Evolutionary conservation across 1,140 invertebrate species (phyloP), one percentile per base, ranked within the genome.

Genomic region (Euwallacea similis): DNA sequence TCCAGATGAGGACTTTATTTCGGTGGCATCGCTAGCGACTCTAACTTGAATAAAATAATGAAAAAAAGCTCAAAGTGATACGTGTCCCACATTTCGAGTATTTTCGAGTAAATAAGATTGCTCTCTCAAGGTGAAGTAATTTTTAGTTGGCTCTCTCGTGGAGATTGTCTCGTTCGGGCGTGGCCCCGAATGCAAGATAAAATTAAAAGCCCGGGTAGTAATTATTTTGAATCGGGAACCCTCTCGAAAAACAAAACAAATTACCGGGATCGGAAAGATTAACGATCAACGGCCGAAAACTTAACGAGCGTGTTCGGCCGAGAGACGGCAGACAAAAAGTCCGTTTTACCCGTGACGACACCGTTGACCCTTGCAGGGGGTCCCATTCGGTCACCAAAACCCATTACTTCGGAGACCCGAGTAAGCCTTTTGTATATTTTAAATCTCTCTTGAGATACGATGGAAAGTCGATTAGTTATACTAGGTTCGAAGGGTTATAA

Each of bases 301-400:
- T 64, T 70, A 59, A 47, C 60, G 61, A 70, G 44, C 67, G 58
- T 62, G 61, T 70, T 55, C 68, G 60, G 66, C 46, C 66, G 59
- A 62, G 33, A 42, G 67, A 69, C 43, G 55, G 61, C 58, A 55
- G 60, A 70, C 68, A 70, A 70, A 70, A 70, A 70, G 60, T 64
- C 61, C 68, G 60, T 70, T 70, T 70, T 64, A 46, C 43, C 53
- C 68, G 43, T 64, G 42, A 43, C 61, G 68, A 70, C 68, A 62
- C 15, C 41, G 41, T 4, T 54, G 61, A 60, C 55, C 61, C 43
- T 63, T 33, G 21, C 21, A 33, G 21, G 21, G 21, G 21, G 21
- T 33, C 21, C 21, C 21, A 33, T 46, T 50, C 60, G 11, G 47
- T 66, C 33, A 41, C 64, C 64, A 7, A 54, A 64, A 56, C 53